Conservation (phyloP, 1,140 invertebrate genomes). For the Zaprionus ghesquierei region DNA sequence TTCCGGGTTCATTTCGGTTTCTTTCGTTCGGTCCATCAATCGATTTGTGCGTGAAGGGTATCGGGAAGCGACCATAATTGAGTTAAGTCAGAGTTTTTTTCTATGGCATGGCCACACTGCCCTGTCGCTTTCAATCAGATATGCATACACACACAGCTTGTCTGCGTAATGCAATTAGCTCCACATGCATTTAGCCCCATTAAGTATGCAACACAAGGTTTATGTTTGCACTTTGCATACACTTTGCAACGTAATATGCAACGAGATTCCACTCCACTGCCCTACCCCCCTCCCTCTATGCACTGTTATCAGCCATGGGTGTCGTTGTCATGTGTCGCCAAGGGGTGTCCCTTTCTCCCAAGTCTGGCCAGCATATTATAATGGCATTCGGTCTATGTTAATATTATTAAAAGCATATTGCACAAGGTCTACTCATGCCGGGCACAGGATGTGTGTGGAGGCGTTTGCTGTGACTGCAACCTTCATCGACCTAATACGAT, state of each 20-base stretch:
- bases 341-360: neutral
- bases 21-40: neutral
- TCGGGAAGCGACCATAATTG: conserved; percentile 25
- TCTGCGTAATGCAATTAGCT: conserved; percentile 69
- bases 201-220: conserved; percentile 75
- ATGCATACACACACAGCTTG: conserved; percentile 11
- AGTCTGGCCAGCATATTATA: conserved; percentile 13
- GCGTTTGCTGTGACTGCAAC: neutral
- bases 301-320: conserved; percentile 1
- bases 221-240: conserved; percentile 78
- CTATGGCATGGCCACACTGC: conserved; percentile 7
- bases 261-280: neutral
- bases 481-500: conserved; percentile 32
- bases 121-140: neutral
- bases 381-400: conserved; percentile 45
- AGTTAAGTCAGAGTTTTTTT: conserved; percentile 9
- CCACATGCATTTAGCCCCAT: conserved; percentile 69
- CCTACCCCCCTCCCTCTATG: neutral
- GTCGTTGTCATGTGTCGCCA: neutral
- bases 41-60: neutral
- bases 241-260: conserved; percentile 62
- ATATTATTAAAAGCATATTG: conserved; percentile 75
- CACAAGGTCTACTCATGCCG: conserved; percentile 2
- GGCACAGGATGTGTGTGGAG: neutral
- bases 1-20: neutral